phyloP scores from a whole-genome alignment of 2,888 invertebrate genomes.

The Elegia similella region DNA sequence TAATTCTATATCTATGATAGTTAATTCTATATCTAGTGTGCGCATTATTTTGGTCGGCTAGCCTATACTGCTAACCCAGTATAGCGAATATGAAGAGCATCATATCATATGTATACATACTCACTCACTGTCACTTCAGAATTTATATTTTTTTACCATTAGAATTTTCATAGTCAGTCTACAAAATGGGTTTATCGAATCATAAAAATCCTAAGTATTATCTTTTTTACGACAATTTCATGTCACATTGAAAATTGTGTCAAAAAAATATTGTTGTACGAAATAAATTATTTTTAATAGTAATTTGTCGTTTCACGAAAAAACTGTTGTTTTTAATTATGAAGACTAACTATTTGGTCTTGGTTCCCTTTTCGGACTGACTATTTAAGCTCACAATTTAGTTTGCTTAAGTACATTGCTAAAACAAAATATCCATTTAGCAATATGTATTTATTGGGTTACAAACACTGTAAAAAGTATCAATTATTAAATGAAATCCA shows the following conservation, averaged over 20 bases:
- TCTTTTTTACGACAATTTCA: no score
- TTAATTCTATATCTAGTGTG: conserved; percentile 9
- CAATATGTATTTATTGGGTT: neutral
- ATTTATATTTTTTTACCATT: neutral
- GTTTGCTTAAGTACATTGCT: neutral
- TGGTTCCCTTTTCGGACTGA: neutral
- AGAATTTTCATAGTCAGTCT: neutral
- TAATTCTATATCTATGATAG: conserved; percentile 10
- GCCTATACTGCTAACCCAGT: conserved; percentile 1
- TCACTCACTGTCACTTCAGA: neutral
- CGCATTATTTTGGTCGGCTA: conserved; percentile 14
- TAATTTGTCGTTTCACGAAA: no score
- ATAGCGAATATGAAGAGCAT: neutral
- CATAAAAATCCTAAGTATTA: no score
- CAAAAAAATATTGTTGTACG: no score
- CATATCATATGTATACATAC: conserved; percentile 8
- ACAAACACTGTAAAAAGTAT: neutral
- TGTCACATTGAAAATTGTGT: no score
- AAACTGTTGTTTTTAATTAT: no score
- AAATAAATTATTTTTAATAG: no score
- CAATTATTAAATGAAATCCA: neutral
- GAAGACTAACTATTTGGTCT: neutral
- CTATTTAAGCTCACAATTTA: neutral
- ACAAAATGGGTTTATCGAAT: neutral
- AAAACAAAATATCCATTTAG: neutral